Base-by-base conservation (phyloP, 1,140 invertebrate species). In the Delia radicum region DNA sequence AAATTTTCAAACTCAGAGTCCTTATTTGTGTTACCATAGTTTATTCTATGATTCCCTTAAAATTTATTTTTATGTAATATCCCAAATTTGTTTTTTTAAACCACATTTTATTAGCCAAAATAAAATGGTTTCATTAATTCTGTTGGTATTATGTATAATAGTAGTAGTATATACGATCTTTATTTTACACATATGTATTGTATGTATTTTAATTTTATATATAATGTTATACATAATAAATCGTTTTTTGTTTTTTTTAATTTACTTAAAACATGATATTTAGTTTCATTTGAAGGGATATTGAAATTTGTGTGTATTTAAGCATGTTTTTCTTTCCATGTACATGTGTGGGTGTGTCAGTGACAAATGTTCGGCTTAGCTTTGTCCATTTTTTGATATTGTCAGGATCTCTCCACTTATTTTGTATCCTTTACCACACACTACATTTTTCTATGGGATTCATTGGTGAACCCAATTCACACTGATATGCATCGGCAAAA, bases 361-460 rank as follows among this genome's bases (percentile, higher is more conserved):
- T 33, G 31, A 33, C n/a, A n/a, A n/a, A n/a, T n/a, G n/a, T n/a
- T n/a, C 18, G 10, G 1, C 15, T 67, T 7, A 31, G n/a, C 15
- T 29, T n/a, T 24, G 2, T 29, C 28, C 63, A 28, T 13, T 65
- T 27, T 3, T n/a, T 28, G 62, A n/a, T 15, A 7, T 55, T 55
- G 48, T n/a, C 48, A 55, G 48, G 48, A 18, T 55, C 48, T n/a
- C n/a, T 21, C 73, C 24, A 80, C 90, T 90, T n/a, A 74, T 33
- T 33, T 15, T 8, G 12, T 42, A 0, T 26, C 73, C 24, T 79
- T 90, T 90, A 98, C 96, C 96, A 98, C 63, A 98, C 95, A 76
- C 91, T 94, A 87, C 96, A 98, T 85, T 98, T 98, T 76, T 95
- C 90, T 21, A 81, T 88, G 3, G 96, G 97, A 88, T 98, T 98